A percentile compares a stretch with the other conserved stretches of the same genome.
phyloP scores from a whole-genome alignment of 1,140 invertebrate genomes.

The Branchinecta lindahli region DNA sequence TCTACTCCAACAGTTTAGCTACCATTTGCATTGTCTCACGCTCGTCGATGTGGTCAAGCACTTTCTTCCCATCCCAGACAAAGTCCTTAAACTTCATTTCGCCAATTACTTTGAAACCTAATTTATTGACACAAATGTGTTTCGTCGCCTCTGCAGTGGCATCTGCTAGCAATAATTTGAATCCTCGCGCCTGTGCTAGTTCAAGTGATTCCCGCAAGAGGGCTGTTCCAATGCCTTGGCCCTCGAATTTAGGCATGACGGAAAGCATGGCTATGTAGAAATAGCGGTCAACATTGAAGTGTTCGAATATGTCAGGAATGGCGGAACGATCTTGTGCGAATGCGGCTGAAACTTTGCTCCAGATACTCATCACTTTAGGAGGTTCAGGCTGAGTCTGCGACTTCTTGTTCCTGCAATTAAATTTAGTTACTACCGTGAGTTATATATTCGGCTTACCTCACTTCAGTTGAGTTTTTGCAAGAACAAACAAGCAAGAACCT shows the following conservation, averaged over 20 bases:
- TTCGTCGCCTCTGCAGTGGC: background rate
- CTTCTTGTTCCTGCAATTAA: too few species aligned
- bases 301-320: background rate
- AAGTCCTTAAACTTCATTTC: conserved; percentile 6
- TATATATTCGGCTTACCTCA: too few species aligned
- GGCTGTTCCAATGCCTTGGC: background rate
- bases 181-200: background rate
- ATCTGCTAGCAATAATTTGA: background rate
- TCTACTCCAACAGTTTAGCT: too few species aligned
- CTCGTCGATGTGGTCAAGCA: background rate
- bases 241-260: background rate
- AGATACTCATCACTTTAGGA: too few species aligned
- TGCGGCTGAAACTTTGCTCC: too few species aligned
- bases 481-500: too few species aligned
- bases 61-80: background rate
- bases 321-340: background rate
- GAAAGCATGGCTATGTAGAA: background rate
- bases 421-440: too few species aligned
- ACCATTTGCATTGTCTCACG: background rate
- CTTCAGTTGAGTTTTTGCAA: too few species aligned
- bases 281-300: background rate
- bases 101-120: background rate
- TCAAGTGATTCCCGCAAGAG: background rate
- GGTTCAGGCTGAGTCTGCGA: too few species aligned
- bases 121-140: conserved; percentile 6